These are phyloP conservation scores for Cheumatopsyche charites DNA, from an alignment of 1,140 invertebrate species.

Conservation along the genomic window DNA sequence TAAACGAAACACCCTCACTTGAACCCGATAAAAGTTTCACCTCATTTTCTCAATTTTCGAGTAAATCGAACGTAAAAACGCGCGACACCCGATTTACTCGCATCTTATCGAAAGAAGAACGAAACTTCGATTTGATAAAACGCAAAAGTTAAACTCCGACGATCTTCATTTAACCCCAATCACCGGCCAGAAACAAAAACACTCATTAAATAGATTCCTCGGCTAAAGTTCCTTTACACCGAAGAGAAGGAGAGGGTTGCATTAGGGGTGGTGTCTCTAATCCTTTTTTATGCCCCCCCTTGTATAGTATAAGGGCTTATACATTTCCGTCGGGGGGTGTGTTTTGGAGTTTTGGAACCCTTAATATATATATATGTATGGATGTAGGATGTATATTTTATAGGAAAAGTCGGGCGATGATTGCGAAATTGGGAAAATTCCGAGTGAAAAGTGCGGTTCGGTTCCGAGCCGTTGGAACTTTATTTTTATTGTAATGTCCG, in stretches of 20 bases:
- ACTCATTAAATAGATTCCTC: slow-evolving; percentile 47
- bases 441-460: background rate
- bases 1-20: too few species aligned
- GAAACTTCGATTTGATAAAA: slow-evolving; percentile 31
- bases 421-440: slow-evolving; percentile 29
- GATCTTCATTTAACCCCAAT: slow-evolving; percentile 48
- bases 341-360: background rate
- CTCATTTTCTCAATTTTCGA: background rate
- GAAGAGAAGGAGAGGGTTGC: background rate
- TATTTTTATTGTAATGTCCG: slow-evolving; percentile 29
- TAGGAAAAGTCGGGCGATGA: slow-evolving; percentile 29
- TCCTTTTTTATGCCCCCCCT: slow-evolving; percentile 29
- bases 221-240: slow-evolving; percentile 32
- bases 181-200: slow-evolving; percentile 47
- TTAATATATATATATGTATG: background rate
- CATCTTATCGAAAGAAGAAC: background rate
- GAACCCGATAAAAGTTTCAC: background rate
- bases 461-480: slow-evolving; percentile 9
- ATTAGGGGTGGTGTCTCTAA: background rate
- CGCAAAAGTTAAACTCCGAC: slow-evolving; percentile 43
- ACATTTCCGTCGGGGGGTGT: too few species aligned
- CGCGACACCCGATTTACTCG: slow-evolving; percentile 15
- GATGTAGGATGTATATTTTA: slow-evolving; percentile 38
- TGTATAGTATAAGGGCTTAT: too few species aligned
- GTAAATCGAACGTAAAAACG: slow-evolving; percentile 25